Evolutionary conservation across 2,888 invertebrate species (phyloP), one percentile per base, ranked within the genome.

Genomic region (Drosophila leonis): DNA sequence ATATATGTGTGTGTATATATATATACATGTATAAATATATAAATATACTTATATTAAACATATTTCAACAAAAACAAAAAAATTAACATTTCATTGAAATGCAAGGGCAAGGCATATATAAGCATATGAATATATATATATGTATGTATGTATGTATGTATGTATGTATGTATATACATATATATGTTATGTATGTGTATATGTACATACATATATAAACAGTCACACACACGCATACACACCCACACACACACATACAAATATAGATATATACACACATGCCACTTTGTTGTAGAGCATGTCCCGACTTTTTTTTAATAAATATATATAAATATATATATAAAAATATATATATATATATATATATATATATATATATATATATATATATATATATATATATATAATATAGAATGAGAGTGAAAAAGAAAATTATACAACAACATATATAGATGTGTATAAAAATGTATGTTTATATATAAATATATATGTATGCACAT

Each of bases 241-340:
- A 59, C 15, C 63, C n/a, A 64, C 15, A 49, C 1, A 42, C 2
- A 42, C 2, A 24, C 4, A n/a, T 15, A 48, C 4, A 29, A 0
- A 31, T 1, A 51, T 42, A 37, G 9, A 51, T 27, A 48, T 1
- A 54, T 20, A 33, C 18, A 48, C 20, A 63, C 41, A 64, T 51
- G 60, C 59, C 70, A 59, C 65, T 27, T 31, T 64, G 77, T 65
- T 77, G 66, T 13, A 69, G 55, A 51, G 52, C 66, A 76, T 62
- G 78, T 72, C 63, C 67, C 74, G 64, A 52, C 64, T 52, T 73
- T 80, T 82, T 80, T 80, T 65, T 59, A 63, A 27, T 24, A 44
- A 44, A 44, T 57, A 77, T 27, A 63, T 51, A 51, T 37, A 65
- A 61, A 61, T 31, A 56, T 61, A 68, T 66, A 75, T 65, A 48